These are phyloP conservation scores for Neoaliturus tenellus DNA, from an alignment of 2,888 invertebrate species.

Conservation along the genomic window DNA sequence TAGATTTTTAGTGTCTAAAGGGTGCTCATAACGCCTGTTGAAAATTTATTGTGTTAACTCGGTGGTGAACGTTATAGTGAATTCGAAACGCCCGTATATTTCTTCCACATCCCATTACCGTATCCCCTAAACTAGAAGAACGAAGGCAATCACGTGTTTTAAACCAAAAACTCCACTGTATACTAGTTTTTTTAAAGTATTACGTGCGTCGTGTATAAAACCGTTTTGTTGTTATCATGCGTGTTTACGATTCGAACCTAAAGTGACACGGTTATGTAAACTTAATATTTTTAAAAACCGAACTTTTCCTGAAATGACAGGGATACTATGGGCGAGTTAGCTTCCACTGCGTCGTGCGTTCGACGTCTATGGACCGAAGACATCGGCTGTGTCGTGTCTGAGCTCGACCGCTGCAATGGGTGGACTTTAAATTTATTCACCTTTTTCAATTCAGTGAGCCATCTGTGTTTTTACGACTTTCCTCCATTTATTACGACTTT, in stretches of 20 bases:
- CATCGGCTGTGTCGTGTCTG: neutral
- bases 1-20: conserved; percentile 57
- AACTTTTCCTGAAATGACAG: conserved; percentile 15
- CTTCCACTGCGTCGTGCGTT: neutral
- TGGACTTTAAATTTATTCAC: conserved; percentile 20
- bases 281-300: conserved; percentile 39
- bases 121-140: conserved; percentile 53
- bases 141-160: conserved; percentile 58
- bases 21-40: conserved; percentile 37
- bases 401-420: neutral
- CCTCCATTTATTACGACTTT: conserved; percentile 52
- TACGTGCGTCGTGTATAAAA: conserved; percentile 46
- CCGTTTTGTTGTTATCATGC: conserved; percentile 43
- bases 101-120: conserved; percentile 30
- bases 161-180: conserved; percentile 53
- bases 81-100: conserved; percentile 48
- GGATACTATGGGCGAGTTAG: conserved; percentile 12
- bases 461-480: conserved; percentile 50
- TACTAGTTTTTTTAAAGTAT: conserved; percentile 45
- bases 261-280: conserved; percentile 39
- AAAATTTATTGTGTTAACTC: conserved; percentile 49
- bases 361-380: neutral
- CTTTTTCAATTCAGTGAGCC: conserved; percentile 44
- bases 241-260: conserved; percentile 33
- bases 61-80: conserved; percentile 54